Percentiles rank a stretch among this genome's conserved stretches.
phyloP scores from a whole-genome alignment of 2,888 invertebrate species.

The Dorcus hopei region DNA sequence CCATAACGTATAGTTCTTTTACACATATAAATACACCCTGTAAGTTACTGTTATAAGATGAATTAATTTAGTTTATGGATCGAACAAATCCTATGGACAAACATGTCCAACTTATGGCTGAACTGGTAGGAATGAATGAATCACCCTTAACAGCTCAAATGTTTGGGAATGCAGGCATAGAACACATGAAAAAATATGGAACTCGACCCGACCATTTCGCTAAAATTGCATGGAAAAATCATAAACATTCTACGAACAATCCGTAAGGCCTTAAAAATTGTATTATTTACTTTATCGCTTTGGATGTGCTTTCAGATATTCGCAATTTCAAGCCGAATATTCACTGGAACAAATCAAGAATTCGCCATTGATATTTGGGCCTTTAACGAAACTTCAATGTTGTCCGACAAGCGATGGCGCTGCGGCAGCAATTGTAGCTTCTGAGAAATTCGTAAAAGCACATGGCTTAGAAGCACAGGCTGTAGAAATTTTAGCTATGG shows the following conservation, averaged over 20 bases:
- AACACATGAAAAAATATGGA: slow-evolving; percentile 96
- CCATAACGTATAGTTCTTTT: no score
- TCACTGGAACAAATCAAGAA: slow-evolving; percentile 84
- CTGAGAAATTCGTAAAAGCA: slow-evolving; percentile 83
- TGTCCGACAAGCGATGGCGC: slow-evolving; percentile 99
- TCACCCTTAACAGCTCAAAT: slow-evolving; percentile 91
- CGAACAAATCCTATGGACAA: slow-evolving; percentile 87
- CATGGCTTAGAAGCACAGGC: slow-evolving; percentile 82
- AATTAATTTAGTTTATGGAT: slow-evolving; percentile 61
- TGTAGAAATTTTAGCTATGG: slow-evolving; percentile 94
- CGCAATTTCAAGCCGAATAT: slow-evolving; percentile 92
- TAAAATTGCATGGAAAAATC: slow-evolving; percentile 97
- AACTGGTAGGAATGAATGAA: slow-evolving; percentile 73
- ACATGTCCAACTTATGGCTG: slow-evolving; percentile 81
- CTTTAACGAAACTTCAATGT: slow-evolving; percentile 94
- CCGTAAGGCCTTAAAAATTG: slow-evolving; percentile 59
- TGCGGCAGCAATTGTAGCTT: slow-evolving; percentile 87
- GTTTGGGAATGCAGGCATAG: slow-evolving; percentile 94
- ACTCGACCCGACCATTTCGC: slow-evolving; percentile 91
- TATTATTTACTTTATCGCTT: not conserved
- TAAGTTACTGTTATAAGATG: not conserved
- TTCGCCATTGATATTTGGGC: slow-evolving; percentile 85
- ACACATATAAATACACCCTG: not conserved
- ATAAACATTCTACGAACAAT: slow-evolving; percentile 94
- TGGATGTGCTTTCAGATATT: slow-evolving; percentile 58